Evolutionary conservation across 2,888 invertebrate genomes (phyloP).

Genomic region (Limenitis camilla): DNA sequence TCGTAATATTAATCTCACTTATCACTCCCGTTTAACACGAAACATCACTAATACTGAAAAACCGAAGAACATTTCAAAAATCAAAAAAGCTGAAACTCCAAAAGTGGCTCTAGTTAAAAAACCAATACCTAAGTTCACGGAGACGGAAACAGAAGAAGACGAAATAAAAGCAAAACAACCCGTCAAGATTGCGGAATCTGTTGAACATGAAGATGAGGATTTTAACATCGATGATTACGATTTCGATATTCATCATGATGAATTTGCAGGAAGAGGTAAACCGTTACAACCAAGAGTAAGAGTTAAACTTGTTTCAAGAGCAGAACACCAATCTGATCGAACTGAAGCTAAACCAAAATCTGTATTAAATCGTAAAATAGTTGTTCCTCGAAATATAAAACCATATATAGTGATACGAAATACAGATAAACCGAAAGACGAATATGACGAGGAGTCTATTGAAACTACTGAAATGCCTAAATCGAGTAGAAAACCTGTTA

Average conservation of each 20-base stretch:
- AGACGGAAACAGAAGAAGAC: constrained; percentile 48
- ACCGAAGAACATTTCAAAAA: not conserved
- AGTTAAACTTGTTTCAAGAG: constrained; percentile 18
- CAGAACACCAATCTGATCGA: constrained; percentile 4
- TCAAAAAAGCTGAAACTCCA: constrained; percentile 5
- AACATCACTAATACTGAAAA: not conserved
- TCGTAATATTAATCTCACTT: not conserved
- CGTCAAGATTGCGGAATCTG: constrained; percentile 36
- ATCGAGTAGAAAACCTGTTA: not conserved
- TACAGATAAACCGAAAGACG: constrained; percentile 30
- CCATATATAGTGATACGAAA: constrained; percentile 30
- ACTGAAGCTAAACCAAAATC: constrained; percentile 16
- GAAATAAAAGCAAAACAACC: constrained; percentile 39
- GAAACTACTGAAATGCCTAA: constrained; percentile 29
- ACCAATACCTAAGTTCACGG: constrained; percentile 55
- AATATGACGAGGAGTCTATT: constrained; percentile 43
- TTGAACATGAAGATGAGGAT: constrained; percentile 60
- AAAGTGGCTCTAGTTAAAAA: constrained; percentile 41
- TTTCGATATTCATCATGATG: constrained; percentile 60
- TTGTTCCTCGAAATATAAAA: constrained; percentile 22
- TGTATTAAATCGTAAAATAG: constrained; percentile 15
- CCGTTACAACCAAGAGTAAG: constrained; percentile 46
- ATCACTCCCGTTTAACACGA: not conserved
- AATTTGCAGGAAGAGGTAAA: constrained; percentile 48
- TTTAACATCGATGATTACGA: constrained; percentile 60